Evolutionary conservation across 1,140 invertebrate species (phyloP).

Genomic region (Tetramorium parvispinum): DNA sequence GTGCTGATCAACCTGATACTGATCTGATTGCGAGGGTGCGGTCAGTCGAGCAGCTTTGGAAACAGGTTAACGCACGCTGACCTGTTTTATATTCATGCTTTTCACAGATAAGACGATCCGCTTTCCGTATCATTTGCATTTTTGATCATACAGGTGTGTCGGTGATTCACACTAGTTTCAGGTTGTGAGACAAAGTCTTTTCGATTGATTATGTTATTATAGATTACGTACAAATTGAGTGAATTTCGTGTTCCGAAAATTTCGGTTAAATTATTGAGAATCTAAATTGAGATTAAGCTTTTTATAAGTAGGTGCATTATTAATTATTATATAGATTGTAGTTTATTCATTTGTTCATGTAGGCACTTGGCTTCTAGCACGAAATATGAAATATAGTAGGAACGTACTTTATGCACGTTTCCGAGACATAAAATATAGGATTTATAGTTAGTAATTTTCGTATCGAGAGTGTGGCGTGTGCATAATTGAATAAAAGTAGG

Average conservation of each 20-base stretch:
- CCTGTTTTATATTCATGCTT: constrained; percentile 41
- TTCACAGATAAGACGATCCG: constrained; percentile 44
- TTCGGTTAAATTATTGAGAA: constrained; percentile 2
- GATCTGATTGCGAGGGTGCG: constrained; percentile 65
- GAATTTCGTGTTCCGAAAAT: constrained; percentile 13
- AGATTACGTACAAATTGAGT: not conserved
- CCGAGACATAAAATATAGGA: constrained; percentile 35
- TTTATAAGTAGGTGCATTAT: not conserved
- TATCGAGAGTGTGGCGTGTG: constrained; percentile 39
- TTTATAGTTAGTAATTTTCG: constrained; percentile 45
- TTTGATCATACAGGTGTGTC: constrained; percentile 38
- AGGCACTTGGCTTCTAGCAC: not conserved
- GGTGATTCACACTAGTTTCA: not conserved
- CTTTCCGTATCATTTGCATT: constrained; percentile 52
- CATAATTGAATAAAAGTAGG: constrained; percentile 43
- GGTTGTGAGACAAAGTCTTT: not conserved
- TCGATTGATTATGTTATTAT: not conserved
- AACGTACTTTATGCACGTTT: constrained; percentile 26
- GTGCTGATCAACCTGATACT: constrained; percentile 57
- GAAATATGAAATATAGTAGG: constrained; percentile 13
- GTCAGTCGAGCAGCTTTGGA: constrained; percentile 35
- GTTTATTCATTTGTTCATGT: not conserved
- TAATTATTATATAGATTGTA: not conserved
- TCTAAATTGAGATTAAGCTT: constrained; percentile 12
- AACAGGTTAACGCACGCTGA: constrained; percentile 30